These are phyloP conservation scores for Eristalis pertinax DNA, from an alignment of 2,888 invertebrate species.

Conservation along the genomic window DNA sequence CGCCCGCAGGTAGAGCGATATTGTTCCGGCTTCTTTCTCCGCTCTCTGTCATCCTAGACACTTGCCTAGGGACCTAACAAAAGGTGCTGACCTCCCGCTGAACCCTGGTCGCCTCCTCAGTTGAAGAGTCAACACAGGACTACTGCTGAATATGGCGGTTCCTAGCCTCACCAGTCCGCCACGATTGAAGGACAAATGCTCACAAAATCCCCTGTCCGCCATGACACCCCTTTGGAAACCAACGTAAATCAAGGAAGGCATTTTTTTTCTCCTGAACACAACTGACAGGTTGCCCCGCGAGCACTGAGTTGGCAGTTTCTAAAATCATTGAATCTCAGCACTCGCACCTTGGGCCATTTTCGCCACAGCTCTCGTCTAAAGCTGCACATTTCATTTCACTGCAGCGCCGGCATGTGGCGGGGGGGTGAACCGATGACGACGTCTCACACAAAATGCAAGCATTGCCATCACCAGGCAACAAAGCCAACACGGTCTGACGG, in stretches of 20 bases:
- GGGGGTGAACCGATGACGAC: not conserved
- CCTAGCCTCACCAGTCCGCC: not conserved
- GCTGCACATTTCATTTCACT: not conserved
- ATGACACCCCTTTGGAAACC: not conserved
- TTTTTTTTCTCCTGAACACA: not conserved
- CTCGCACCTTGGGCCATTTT: constrained; percentile 4
- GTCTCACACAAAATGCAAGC: constrained; percentile 9
- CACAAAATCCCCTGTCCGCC: not conserved
- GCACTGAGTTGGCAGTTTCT: not conserved
- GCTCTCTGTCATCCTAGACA: not conserved
- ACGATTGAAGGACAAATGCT: not conserved
- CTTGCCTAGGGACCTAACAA: not conserved
- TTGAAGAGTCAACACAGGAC: not conserved
- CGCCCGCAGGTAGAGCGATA: not conserved
- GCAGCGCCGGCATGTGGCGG: not conserved
- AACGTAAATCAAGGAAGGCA: not conserved
- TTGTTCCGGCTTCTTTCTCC: not conserved
- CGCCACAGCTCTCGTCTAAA: not conserved
- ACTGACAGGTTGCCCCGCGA: not conserved
- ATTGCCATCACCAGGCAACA: not conserved
- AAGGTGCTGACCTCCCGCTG: not conserved
- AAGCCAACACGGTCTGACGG: not conserved
- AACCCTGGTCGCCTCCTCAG: not conserved
- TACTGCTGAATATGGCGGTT: not conserved
- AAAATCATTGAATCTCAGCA: constrained; percentile 9